A percentile compares a stretch with the other conserved stretches of the same genome.
phyloP scores from a whole-genome alignment of 2,888 invertebrate species.

The Cenopis cana region DNA sequence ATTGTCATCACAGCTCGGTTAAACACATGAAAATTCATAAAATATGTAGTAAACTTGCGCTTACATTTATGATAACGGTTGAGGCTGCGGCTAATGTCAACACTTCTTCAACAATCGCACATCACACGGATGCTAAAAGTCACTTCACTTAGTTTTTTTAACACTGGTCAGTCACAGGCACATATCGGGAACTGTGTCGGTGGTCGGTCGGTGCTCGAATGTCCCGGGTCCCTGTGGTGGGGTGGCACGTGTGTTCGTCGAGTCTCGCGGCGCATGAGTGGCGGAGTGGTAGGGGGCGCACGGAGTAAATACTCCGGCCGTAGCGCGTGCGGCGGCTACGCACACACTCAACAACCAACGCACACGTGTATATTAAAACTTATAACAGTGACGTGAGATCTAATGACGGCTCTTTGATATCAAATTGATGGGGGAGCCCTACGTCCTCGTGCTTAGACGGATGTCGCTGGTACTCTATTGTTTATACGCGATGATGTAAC shows the following conservation, averaged over 20 bases:
- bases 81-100: conserved; percentile 78
- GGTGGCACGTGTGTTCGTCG: conserved; percentile 79
- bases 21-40: conserved; percentile 41
- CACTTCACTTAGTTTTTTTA: conserved; percentile 70
- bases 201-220: conserved; percentile 57
- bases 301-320: conserved; percentile 80
- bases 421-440: conserved; percentile 61
- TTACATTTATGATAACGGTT: conserved; percentile 80
- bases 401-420: conserved; percentile 59
- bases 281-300: conserved; percentile 81
- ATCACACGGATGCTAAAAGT: conserved; percentile 74
- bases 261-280: conserved; percentile 83
- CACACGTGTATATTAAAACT: conserved; percentile 52
- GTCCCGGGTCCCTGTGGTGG: conserved; percentile 71
- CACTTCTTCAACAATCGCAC: conserved; percentile 72
- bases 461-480: conserved; percentile 54
- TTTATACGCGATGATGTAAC: conserved; percentile 49
- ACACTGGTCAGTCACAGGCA: conserved; percentile 78
- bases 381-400: conserved; percentile 50
- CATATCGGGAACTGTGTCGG: conserved; percentile 69
- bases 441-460: conserved; percentile 53
- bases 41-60: conserved; percentile 67
- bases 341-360: conserved; percentile 62
- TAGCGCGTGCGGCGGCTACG: conserved; percentile 76
- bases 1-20: conserved; percentile 25